Base-by-base conservation (phyloP, 2,888 invertebrate genomes). In the Leptopilina myrica region DNA sequence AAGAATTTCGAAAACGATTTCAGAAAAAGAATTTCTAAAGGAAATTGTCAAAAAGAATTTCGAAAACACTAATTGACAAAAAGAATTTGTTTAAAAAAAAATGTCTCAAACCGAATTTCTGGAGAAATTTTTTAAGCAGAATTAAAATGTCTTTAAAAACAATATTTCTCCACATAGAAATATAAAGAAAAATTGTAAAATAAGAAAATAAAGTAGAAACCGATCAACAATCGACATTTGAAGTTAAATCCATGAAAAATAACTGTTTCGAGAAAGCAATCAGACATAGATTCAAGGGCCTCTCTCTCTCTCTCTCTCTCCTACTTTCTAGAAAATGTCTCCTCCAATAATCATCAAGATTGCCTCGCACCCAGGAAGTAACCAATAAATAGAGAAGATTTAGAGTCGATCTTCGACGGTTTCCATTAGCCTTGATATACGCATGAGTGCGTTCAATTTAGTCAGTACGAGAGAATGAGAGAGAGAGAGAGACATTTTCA, bases 371-470 rank as follows among this genome's bases (percentile, higher is more conserved):
- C 49, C 78, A 85, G 79, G 84, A 82, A 87, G 86, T 84, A 81
- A 83, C 86, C 89, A 89, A 90, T 89, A 90, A 90, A 89, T 88
- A 90, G 87, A 87, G 86, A 85, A 89, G 89, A 89, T 89, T 89
- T 88, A 85, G 86, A 85, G 82, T 77, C 69, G 80, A 56, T 80
- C 81, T 81, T 43, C 78, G 81, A 84, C 79, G 82, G 84, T 81
- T 84, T 84, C 85, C 83, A 81, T 83, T 78, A 85, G 79, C 84
- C 83, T 76, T 76, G 8, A 46, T 49, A 49, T 86, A 87, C 88
- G 88, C 90, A 88, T 88, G 85, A 85, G 83, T 83, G 87, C 86
- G 86, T 89, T 88, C 90, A 87, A 89, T 89, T 73, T 73, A 73
- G 73, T 33, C 73, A 73, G 46, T 26, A 73, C 26, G 7, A 56